These are phyloP conservation scores for Caenorhabditis parvicauda DNA, from an alignment of 2,888 invertebrate genomes.

Conservation along the genomic window DNA sequence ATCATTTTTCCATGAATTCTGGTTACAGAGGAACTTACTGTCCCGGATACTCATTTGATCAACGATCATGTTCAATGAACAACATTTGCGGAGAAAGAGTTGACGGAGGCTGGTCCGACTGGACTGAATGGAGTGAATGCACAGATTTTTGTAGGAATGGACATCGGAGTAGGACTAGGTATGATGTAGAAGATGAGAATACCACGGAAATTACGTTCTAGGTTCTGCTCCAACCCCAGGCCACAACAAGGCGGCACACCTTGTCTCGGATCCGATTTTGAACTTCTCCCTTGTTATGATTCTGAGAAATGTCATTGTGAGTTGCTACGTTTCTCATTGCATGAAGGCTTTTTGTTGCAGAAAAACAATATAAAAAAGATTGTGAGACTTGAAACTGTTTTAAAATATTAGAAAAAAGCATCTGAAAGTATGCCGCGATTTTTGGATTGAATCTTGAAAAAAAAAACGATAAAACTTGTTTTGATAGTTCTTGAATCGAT, in stretches of 20 bases:
- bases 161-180: slow-evolving; percentile 57
- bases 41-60: slow-evolving; percentile 61
- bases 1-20: too few relatives aligned
- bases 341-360: not conserved
- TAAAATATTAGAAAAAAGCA: too few relatives aligned
- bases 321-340: slow-evolving; percentile 9
- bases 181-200: not conserved
- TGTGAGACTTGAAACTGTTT: too few relatives aligned
- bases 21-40: slow-evolving; percentile 60
- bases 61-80: slow-evolving; percentile 45
- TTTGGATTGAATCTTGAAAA: too few relatives aligned
- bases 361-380: too few relatives aligned
- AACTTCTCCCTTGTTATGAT: slow-evolving; percentile 53
- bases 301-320: slow-evolving; percentile 47
- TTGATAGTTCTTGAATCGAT: too few relatives aligned
- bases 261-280: slow-evolving; percentile 60
- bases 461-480: too few relatives aligned
- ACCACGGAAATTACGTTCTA: slow-evolving; percentile 12
- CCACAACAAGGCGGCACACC: slow-evolving; percentile 55
- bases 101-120: slow-evolving; percentile 59
- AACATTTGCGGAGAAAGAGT: slow-evolving; percentile 31
- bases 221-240: slow-evolving; percentile 57
- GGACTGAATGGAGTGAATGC: slow-evolving; percentile 56
- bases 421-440: too few relatives aligned
- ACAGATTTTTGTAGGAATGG: slow-evolving; percentile 56